phyloP scores from a whole-genome alignment of 2,797 vertebrate species.

The Catostomus latipinnis region DNA sequence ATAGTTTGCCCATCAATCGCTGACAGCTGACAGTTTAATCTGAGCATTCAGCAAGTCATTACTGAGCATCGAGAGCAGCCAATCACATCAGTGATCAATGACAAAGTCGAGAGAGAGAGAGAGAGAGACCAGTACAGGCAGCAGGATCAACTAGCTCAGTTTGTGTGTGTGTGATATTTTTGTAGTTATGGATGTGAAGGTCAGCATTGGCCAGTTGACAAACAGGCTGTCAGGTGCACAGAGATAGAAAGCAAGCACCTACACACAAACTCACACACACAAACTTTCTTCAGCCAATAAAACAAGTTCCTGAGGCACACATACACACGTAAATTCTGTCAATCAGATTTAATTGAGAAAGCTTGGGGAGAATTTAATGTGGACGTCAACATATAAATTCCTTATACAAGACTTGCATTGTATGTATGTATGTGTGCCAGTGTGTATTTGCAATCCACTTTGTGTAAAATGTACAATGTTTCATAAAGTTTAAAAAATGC shows the following conservation, averaged over 20 bases:
- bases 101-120: slow-evolving; percentile 81
- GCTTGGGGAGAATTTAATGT: slow-evolving; percentile 80
- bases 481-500: slow-evolving; percentile 9
- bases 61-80: slow-evolving; percentile 96
- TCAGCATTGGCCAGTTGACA: slow-evolving; percentile 91
- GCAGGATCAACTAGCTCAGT: slow-evolving; percentile 34
- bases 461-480: not conserved
- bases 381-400: slow-evolving; percentile 81
- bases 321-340: slow-evolving; percentile 58
- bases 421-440: slow-evolving; percentile 29
- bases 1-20: slow-evolving; percentile 97
- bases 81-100: slow-evolving; percentile 99
- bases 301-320: slow-evolving; percentile 20
- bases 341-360: slow-evolving; percentile 75
- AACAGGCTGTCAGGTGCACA: slow-evolving; percentile 93
- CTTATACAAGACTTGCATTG: slow-evolving; percentile 76
- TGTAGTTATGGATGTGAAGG: slow-evolving; percentile 88
- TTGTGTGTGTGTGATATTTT: slow-evolving; percentile 66
- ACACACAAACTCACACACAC: slow-evolving; percentile 62
- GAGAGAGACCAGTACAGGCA: slow-evolving; percentile 14
- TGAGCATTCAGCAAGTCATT: slow-evolving; percentile 98
- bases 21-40: slow-evolving; percentile 99
- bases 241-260: slow-evolving; percentile 80
- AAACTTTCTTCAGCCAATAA: slow-evolving; percentile 15
- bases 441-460: not conserved